A percentile compares a stretch with the other conserved stretches of the same genome.
Conservation (phyloP, 2,797 vertebrate species). For the Cirrhinus mrigala region DNA sequence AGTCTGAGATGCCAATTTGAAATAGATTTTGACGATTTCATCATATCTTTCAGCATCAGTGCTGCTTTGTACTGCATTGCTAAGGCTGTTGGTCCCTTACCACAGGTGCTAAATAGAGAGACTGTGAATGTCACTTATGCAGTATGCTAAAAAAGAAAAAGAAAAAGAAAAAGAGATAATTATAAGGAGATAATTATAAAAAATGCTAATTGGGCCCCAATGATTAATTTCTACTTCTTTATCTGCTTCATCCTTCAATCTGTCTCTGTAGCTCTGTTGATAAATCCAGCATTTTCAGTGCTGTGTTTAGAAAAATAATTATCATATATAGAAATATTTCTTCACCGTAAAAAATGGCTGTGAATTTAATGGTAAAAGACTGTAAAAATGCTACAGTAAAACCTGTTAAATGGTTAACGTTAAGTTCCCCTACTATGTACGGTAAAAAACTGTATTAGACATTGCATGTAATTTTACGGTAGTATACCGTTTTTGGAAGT, state of each 20-base stretch:
- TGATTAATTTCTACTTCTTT: conserved; percentile 77
- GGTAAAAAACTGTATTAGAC: too few species aligned
- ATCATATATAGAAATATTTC: conserved; percentile 52
- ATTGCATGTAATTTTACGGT: too few species aligned
- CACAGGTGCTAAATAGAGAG: conserved; percentile 70
- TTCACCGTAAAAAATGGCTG: too few species aligned
- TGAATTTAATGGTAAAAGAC: too few species aligned
- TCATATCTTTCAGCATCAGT: conserved; percentile 8
- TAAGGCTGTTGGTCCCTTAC: conserved; percentile 67
- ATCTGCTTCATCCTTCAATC: conserved; percentile 71
- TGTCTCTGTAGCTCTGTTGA: conserved; percentile 36
- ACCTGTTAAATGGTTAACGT: too few species aligned
- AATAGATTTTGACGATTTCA: conserved; percentile 1
- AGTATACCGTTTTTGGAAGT: too few species aligned
- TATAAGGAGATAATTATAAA: conserved; percentile 77
- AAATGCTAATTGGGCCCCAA: conserved; percentile 79
- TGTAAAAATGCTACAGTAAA: too few species aligned
- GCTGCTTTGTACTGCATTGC: neutral
- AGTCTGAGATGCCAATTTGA: neutral
- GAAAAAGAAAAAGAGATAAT: conserved; percentile 68
- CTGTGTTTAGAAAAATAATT: neutral
- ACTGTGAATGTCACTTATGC: conserved; percentile 70
- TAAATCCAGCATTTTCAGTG: neutral
- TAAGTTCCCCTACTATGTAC: too few species aligned
- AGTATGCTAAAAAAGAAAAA: conserved; percentile 57